phyloP scores from a whole-genome alignment of 2,888 invertebrate species.

The Catocala fraxini region DNA sequence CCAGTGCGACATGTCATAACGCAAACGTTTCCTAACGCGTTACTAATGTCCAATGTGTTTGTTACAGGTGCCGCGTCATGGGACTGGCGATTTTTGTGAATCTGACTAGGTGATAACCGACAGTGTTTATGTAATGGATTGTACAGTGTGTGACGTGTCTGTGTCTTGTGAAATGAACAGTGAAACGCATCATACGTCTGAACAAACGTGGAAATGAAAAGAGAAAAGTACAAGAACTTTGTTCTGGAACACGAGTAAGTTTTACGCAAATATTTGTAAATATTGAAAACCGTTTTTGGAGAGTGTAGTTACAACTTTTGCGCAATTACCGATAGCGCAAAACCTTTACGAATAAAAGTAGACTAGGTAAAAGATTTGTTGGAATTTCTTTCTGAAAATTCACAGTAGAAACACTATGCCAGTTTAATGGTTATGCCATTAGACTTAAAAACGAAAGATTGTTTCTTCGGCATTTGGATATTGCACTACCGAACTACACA shows the following conservation, averaged over 20 bases:
- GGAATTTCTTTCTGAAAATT: too few species aligned
- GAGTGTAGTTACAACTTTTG: too few species aligned
- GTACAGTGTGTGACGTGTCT: slow-evolving; percentile 51
- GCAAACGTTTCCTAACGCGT: slow-evolving; percentile 36
- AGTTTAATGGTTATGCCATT: too few species aligned
- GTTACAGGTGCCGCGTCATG: slow-evolving; percentile 65
- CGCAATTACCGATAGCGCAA: too few species aligned
- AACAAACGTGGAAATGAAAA: slow-evolving; percentile 83
- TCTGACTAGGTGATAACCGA: slow-evolving; percentile 56
- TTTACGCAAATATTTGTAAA: neutral
- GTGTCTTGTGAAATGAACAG: slow-evolving; percentile 73
- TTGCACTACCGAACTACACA: too few species aligned
- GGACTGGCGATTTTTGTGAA: slow-evolving; percentile 51
- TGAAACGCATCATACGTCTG: slow-evolving; percentile 63
- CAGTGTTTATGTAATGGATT: slow-evolving; percentile 61
- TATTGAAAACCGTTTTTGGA: too few species aligned
- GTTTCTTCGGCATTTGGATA: too few species aligned
- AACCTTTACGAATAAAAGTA: too few species aligned
- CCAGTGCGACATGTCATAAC: slow-evolving; percentile 36
- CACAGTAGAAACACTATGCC: too few species aligned
- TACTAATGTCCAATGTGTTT: slow-evolving; percentile 55
- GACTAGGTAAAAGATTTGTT: too few species aligned
- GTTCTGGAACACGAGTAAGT: slow-evolving; percentile 74
- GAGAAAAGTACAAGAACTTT: slow-evolving; percentile 83
- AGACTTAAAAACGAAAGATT: too few species aligned